A percentile compares a stretch with the other conserved stretches of the same genome.
Conservation (phyloP, 2,113 vertebrate species). For the Puma concolor region DNA sequence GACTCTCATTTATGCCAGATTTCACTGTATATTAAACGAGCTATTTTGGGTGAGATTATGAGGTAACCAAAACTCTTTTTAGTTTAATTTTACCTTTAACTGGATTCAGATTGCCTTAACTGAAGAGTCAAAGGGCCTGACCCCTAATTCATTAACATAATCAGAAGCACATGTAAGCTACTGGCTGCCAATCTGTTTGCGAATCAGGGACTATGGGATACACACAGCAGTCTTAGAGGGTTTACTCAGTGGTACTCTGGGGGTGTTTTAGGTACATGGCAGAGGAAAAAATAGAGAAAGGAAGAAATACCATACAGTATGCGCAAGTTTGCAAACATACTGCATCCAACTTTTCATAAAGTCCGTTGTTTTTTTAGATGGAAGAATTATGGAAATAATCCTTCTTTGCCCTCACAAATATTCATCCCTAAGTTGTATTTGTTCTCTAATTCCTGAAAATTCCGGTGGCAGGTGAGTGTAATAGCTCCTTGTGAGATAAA, state of each 20-base stretch:
- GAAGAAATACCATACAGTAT: neutral
- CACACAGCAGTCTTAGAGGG: neutral
- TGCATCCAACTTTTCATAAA: neutral
- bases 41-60: slow-evolving; percentile 78
- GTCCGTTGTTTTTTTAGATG: neutral
- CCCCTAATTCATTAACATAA: slow-evolving; percentile 82
- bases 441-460: slow-evolving; percentile 12
- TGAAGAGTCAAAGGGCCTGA: slow-evolving; percentile 80
- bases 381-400: neutral
- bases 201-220: neutral
- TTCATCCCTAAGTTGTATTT: neutral
- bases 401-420: neutral
- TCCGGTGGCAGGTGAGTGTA: neutral
- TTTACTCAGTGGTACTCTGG: slow-evolving; percentile 13
- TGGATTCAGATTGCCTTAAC: slow-evolving; percentile 80
- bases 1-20: slow-evolving; percentile 71
- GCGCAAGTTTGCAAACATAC: neutral
- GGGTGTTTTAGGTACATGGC: neutral
- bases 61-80: slow-evolving; percentile 78
- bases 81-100: slow-evolving; percentile 81
- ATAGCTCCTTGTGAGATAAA: neutral
- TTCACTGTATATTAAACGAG: slow-evolving; percentile 76
- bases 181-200: slow-evolving; percentile 63
- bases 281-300: neutral
- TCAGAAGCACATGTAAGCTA: slow-evolving; percentile 78